phyloP scores from a whole-genome alignment of 2,888 invertebrate genomes.

The Rapana venosa region DNA sequence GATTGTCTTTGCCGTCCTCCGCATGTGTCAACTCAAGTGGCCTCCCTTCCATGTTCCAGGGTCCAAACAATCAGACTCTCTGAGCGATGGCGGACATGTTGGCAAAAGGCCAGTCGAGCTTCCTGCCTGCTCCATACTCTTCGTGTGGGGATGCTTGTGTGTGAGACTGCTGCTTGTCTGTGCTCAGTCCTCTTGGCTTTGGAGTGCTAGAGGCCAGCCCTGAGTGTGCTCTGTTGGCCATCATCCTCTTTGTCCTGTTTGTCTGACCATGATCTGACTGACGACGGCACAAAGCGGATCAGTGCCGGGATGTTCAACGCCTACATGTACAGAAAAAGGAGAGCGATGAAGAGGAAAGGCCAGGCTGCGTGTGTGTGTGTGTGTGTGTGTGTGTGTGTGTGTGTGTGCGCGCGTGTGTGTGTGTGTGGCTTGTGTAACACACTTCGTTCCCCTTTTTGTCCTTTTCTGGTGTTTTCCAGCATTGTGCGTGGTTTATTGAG shows the following conservation, averaged over 20 bases:
- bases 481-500: too few relatives aligned
- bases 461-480: too few relatives aligned
- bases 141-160: neutral
- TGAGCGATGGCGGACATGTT: neutral
- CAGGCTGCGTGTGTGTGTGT: neutral
- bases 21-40: constrained; percentile 35
- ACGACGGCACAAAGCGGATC: constrained; percentile 21
- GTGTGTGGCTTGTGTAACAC: too few relatives aligned
- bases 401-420: too few relatives aligned
- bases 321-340: neutral
- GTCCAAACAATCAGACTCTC: constrained; percentile 39
- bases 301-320: neutral
- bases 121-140: neutral
- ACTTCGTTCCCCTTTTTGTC: too few relatives aligned
- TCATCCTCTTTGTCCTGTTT: constrained; percentile 32
- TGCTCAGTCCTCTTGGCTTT: constrained; percentile 23
- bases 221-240: constrained; percentile 32
- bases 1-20: constrained; percentile 31
- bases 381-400: neutral
- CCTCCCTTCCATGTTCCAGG: constrained; percentile 37
- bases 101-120: constrained; percentile 9
- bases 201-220: neutral
- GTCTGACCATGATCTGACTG: constrained; percentile 36
- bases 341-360: too few relatives aligned
- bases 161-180: constrained; percentile 17